Evolutionary conservation across 1,140 invertebrate species (phyloP).

Genomic region (Venustaconcha ellipsiformis): DNA sequence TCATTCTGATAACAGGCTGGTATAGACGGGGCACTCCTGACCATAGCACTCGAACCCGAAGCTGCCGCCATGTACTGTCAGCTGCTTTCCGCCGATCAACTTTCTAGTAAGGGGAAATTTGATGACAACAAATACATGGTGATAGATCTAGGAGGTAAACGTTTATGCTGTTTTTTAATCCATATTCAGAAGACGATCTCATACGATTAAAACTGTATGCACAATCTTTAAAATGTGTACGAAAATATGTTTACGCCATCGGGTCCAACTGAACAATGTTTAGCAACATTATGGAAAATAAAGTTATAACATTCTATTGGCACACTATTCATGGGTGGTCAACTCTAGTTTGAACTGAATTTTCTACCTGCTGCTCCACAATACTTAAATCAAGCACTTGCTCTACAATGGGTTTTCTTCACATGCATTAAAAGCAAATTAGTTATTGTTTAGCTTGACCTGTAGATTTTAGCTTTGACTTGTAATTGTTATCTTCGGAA

Average conservation of each 20-base stretch:
- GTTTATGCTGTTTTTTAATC: background rate
- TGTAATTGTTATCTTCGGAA: background rate
- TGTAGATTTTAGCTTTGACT: no score
- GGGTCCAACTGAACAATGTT: background rate
- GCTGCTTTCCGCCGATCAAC: conserved; percentile 15
- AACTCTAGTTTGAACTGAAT: background rate
- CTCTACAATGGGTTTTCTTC: background rate
- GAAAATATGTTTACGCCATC: background rate
- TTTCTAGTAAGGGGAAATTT: conserved; percentile 18
- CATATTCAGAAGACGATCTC: background rate
- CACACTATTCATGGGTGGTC: background rate
- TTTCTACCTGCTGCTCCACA: no score
- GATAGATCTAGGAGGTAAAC: conserved; percentile 29
- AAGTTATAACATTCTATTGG: background rate
- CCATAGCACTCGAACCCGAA: conserved; percentile 29
- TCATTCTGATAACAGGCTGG: conserved; percentile 10
- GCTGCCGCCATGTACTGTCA: conserved; percentile 22
- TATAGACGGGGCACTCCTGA: conserved; percentile 22
- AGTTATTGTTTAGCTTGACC: background rate
- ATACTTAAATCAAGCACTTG: background rate
- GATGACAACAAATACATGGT: conserved; percentile 30
- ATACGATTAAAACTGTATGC: background rate
- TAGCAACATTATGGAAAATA: background rate
- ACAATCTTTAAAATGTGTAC: background rate
- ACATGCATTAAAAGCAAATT: background rate